phyloP scores from a whole-genome alignment of 2,113 vertebrate species.

The Esox niger region DNA sequence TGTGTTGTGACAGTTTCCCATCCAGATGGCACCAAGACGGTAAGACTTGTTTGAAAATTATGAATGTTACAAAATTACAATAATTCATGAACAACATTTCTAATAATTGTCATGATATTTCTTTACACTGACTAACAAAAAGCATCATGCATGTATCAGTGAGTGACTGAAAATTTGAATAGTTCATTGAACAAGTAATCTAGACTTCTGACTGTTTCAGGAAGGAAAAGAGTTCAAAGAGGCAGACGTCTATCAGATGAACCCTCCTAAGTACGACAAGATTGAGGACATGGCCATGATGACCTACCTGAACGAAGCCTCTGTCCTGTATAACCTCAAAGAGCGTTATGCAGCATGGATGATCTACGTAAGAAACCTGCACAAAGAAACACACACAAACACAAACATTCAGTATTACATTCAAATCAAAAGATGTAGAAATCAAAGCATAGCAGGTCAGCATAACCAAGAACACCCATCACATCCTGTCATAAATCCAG shows the following conservation, averaged over 20 bases:
- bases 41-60: not conserved
- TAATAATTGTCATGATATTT: too few relatives aligned
- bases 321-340: constrained; percentile 80
- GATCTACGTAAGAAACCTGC: constrained; percentile 84
- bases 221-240: not conserved
- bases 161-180: too few relatives aligned
- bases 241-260: constrained; percentile 38
- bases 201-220: not conserved
- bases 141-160: too few relatives aligned
- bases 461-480: not conserved
- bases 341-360: constrained; percentile 82
- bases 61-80: too few relatives aligned
- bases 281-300: constrained; percentile 91
- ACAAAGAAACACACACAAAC: not conserved
- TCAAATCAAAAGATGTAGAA: not conserved
- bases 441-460: too few relatives aligned
- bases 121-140: too few relatives aligned
- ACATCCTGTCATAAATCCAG: not conserved
- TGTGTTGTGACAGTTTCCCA: not conserved
- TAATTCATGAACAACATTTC: too few relatives aligned
- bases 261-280: constrained; percentile 70
- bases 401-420: not conserved
- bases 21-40: not conserved
- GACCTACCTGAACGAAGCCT: constrained; percentile 85
- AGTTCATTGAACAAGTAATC: too few relatives aligned